Base-by-base conservation (phyloP, 2,888 invertebrate species). In the Atherix ibis region DNA sequence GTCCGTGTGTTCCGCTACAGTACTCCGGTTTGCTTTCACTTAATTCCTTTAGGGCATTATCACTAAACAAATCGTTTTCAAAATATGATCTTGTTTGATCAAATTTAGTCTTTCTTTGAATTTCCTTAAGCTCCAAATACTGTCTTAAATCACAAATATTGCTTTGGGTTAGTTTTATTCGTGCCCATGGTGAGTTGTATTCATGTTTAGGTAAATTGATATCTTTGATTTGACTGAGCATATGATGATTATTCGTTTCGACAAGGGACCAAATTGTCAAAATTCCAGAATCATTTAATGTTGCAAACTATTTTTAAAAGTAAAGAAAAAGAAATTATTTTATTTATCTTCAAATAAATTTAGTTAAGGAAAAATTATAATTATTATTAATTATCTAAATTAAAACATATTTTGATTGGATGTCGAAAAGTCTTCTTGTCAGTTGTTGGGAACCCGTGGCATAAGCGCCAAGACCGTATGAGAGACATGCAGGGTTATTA, bases 241-340 rank as follows among this genome's bases (percentile, higher is more conserved):
- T 9, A 24, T 14, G 30, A 15, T 40, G 36, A 15, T 28, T 37
- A 22, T 25, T 40, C 14, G 34, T 34, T 33, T 54, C 52, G 10
- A 64, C 48, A 6, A 65, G 46, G 1, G 58, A 63, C 65, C 65
- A 66, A 31, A 64, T 45, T 4, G 58, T 51, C 3, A 64, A 39
- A 14, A 55, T 43, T 0, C 65, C 65, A 5, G 54, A 52, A 35
- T 63, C 63, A 19, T 64, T 62, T 1, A 65, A 42, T 4, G 64
- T 56, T 19, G 54, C 56, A 32, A 63, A 53, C 64, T 65, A 38
- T 5, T 48, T 47, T 32, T 27, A 12, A 27, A 17, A 38, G 22
- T 29, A 29, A 6, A 27, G 13, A 27, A 27, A 27, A n/a, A n/a
- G n/a, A n/a, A n/a, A n/a, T n/a, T n/a, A n/a, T n/a, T n/a, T n/a